phyloP scores from a whole-genome alignment of 2,797 vertebrate genomes.

The Meriones psammophilus region DNA sequence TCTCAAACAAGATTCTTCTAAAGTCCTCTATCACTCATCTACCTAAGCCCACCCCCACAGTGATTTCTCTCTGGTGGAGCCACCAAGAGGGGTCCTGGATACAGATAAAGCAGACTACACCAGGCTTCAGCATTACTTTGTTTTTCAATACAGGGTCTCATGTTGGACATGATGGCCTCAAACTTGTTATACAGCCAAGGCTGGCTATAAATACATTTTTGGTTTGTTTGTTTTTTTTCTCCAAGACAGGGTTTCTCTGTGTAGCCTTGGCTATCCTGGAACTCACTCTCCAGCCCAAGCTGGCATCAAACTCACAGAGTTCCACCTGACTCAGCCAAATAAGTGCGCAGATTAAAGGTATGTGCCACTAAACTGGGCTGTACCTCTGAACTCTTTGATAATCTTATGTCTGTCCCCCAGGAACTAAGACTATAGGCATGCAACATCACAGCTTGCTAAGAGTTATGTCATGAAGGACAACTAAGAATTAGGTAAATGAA shows the following conservation, averaged over 20 bases:
- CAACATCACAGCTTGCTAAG: not conserved
- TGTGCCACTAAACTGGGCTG: not conserved
- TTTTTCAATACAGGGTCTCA: not conserved
- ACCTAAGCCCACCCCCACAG: not conserved
- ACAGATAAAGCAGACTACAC: not conserved
- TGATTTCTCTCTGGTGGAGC: not conserved
- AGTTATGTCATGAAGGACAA: not conserved
- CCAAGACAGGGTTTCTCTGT: not conserved
- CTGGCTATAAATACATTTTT: not conserved
- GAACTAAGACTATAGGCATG: not conserved
- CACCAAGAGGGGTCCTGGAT: not conserved
- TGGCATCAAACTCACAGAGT: not conserved
- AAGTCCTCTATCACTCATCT: not conserved
- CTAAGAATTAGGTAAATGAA: not conserved
- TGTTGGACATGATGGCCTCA: not conserved
- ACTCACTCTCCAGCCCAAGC: not conserved
- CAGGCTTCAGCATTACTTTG: not conserved
- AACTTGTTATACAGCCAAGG: not conserved
- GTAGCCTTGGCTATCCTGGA: not conserved
- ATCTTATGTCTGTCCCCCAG: not conserved
- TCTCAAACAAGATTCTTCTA: not conserved
- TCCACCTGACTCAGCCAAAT: too few relatives aligned
- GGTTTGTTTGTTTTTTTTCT: too few relatives aligned
- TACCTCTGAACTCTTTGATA: not conserved
- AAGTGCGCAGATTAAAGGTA: not conserved